A percentile compares a stretch with the other conserved stretches of the same genome.
Conservation (phyloP, 2,113 vertebrate species). For the Neolamprologus modestus region DNA sequence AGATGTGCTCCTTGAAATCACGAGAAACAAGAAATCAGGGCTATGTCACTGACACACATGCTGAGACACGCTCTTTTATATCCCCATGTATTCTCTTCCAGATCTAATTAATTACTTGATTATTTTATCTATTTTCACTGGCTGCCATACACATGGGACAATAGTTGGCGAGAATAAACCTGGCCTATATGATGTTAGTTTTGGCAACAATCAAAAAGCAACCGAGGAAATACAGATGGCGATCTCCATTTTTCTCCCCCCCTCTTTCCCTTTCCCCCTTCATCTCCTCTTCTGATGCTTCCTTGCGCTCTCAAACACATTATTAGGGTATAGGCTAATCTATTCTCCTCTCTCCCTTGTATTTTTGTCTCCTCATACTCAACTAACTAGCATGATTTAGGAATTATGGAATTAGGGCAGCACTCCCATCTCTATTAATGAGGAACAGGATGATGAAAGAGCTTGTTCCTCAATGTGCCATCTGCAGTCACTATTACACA, state of each 20-base stretch:
- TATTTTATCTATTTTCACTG: constrained; percentile 41
- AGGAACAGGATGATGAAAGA: constrained; percentile 62
- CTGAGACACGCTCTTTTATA: not conserved
- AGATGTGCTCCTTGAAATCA: constrained; percentile 43
- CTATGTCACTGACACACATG: constrained; percentile 8
- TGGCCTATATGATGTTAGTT: constrained; percentile 49
- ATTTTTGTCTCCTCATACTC: constrained; percentile 51
- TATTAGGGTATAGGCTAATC: constrained; percentile 41
- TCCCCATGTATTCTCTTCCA: not conserved
- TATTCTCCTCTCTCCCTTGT: constrained; percentile 28
- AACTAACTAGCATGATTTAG: constrained; percentile 61
- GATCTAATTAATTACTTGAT: constrained; percentile 52
- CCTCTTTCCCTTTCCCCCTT: not conserved
- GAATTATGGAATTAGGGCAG: constrained; percentile 71
- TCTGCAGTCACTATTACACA: constrained; percentile 52
- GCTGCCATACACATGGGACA: constrained; percentile 11
- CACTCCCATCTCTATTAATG: constrained; percentile 62
- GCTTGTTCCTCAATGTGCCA: constrained; percentile 60
- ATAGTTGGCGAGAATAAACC: constrained; percentile 24
- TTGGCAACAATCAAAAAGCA: constrained; percentile 41
- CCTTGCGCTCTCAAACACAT: constrained; percentile 12
- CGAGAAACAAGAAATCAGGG: constrained; percentile 14
- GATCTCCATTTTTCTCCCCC: constrained; percentile 1
- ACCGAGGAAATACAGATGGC: constrained; percentile 57
- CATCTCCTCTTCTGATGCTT: constrained; percentile 23